A percentile compares a stretch with the other conserved stretches of the same genome.
These are phyloP conservation scores for Mamestra configurata DNA, from an alignment of 1,140 invertebrate species.

Conservation along the genomic window DNA sequence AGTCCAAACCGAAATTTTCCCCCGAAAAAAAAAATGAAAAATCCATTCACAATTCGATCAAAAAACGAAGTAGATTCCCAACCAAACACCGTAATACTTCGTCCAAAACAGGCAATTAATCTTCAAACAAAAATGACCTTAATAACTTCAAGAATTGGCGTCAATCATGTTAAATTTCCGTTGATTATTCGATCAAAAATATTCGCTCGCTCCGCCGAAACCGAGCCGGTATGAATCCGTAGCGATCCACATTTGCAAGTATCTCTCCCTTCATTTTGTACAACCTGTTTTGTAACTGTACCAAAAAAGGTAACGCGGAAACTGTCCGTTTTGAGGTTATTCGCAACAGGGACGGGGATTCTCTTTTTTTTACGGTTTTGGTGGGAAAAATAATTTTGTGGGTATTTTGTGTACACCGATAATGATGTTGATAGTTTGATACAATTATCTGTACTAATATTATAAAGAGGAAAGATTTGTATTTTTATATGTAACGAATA, in stretches of 20 bases:
- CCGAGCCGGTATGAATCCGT: background rate
- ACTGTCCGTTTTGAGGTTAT: constrained; percentile 1
- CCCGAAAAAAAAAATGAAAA: background rate
- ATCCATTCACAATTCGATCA: background rate
- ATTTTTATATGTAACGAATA: too few species aligned
- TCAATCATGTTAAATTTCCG: background rate
- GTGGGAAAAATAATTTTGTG: background rate
- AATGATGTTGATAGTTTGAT: background rate
- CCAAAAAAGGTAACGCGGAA: constrained; percentile 14
- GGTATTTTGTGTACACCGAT: background rate
- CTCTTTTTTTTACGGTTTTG: background rate
- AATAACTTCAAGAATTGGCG: background rate
- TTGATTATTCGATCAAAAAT: constrained; percentile 17
- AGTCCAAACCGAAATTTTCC: background rate
- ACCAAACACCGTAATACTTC: background rate
- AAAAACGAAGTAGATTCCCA: background rate
- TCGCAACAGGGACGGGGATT: too few species aligned
- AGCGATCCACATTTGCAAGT: constrained; percentile 6
- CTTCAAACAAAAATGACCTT: background rate
- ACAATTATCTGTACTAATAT: too few species aligned
- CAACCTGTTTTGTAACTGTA: constrained; percentile 24
- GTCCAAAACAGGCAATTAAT: background rate
- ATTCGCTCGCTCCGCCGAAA: background rate
- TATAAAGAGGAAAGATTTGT: too few species aligned
- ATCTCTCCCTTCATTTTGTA: background rate